Conservation (phyloP, 2,888 invertebrate genomes). For the Junonia oenone region DNA sequence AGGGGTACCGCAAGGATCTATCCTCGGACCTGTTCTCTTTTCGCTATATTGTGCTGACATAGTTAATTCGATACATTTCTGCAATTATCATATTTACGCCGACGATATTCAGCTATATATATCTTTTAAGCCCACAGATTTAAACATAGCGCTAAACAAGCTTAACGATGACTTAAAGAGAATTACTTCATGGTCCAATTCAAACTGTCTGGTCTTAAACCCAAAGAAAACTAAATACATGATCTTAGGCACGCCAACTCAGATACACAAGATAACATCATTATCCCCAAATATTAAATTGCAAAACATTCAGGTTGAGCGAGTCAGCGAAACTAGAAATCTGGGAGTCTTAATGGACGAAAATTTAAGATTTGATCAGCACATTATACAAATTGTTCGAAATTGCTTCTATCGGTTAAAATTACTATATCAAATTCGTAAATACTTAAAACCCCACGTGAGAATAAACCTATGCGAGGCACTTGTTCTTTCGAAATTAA, state of each 20-base stretch:
- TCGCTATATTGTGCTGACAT: background rate
- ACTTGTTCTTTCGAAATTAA: no score
- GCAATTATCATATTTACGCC: no score
- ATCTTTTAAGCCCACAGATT: no score
- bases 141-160: no score
- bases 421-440: constrained; percentile 1
- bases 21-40: background rate
- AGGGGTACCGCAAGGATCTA: no score
- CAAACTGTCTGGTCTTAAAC: no score
- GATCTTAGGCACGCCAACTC: no score
- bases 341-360: constrained; percentile 7
- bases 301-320: background rate
- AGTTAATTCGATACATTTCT: background rate
- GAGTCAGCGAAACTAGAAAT: constrained; percentile 1
- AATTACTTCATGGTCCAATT: background rate
- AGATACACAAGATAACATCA: background rate
- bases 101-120: no score
- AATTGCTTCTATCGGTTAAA: constrained; percentile 9
- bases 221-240: no score
- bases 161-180: background rate
- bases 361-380: background rate
- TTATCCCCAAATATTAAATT: background rate
- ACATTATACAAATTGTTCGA: background rate
- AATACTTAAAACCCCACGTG: background rate
- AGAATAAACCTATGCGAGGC: background rate